Conservation (phyloP, 1,140 invertebrate species). For the Coelopa frigida region DNA sequence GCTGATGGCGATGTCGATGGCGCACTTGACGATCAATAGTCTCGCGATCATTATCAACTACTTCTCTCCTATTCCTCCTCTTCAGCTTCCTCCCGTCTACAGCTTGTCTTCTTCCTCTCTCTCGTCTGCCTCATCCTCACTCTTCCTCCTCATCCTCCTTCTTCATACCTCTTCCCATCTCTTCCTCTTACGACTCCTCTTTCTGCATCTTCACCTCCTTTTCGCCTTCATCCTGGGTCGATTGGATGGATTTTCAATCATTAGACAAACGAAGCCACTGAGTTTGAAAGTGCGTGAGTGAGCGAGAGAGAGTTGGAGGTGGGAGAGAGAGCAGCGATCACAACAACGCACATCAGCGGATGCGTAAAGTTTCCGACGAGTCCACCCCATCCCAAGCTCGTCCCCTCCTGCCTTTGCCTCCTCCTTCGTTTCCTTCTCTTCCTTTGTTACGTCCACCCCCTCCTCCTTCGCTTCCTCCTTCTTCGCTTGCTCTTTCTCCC, state of each 20-base stretch:
- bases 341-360: not conserved
- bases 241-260: constrained; percentile 2
- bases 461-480: not conserved
- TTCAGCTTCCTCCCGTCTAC: not conserved
- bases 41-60: constrained; percentile 9
- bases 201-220: not conserved
- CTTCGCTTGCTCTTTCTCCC: not conserved
- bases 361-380: not conserved
- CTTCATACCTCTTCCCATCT: constrained; percentile 4
- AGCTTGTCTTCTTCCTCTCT: not conserved
- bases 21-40: not conserved
- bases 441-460: not conserved
- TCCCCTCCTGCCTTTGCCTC: not conserved
- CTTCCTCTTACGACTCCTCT: not conserved
- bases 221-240: not conserved
- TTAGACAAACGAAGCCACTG: not conserved
- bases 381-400: not conserved
- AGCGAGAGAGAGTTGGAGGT: not conserved
- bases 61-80: not conserved
- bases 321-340: not conserved
- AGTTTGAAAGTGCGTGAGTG: not conserved
- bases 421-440: not conserved
- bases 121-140: not conserved
- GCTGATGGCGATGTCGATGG: not conserved
- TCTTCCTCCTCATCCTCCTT: not conserved